Percentiles rank a stretch among this genome's conserved stretches.
Conservation (phyloP, 2,888 invertebrate species). For the Diaphora mendica region DNA sequence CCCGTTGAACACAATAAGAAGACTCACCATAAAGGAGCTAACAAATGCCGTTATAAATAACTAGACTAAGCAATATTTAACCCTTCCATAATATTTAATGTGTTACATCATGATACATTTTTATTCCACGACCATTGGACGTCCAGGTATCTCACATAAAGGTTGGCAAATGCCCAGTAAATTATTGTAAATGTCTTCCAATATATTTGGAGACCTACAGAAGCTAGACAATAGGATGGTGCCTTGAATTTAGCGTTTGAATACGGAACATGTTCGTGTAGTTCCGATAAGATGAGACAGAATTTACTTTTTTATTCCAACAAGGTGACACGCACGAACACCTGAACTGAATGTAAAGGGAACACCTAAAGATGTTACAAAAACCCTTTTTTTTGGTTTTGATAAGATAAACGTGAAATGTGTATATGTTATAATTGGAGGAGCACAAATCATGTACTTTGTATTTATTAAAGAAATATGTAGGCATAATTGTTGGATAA, state of each 20-base stretch:
- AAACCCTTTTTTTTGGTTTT: not conserved
- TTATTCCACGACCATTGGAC: slow-evolving; percentile 30
- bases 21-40: slow-evolving; percentile 53
- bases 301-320: not conserved
- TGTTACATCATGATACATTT: slow-evolving; percentile 30
- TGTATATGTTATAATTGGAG: not conserved
- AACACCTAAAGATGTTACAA: not conserved
- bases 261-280: slow-evolving; percentile 23
- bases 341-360: not conserved
- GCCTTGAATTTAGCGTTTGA: slow-evolving; percentile 20
- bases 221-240: slow-evolving; percentile 29
- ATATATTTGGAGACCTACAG: slow-evolving; percentile 34
- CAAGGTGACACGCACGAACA: not conserved
- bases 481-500: too few relatives aligned
- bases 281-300: not conserved
- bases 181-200: slow-evolving; percentile 47
- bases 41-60: slow-evolving; percentile 60
- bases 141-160: slow-evolving; percentile 38
- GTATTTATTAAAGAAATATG: not conserved
- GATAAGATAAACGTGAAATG: not conserved
- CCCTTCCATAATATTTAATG: slow-evolving; percentile 33
- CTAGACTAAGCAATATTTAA: slow-evolving; percentile 53
- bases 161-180: slow-evolving; percentile 43
- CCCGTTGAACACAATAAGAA: not conserved
- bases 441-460: not conserved